phyloP scores from a whole-genome alignment of 1,140 invertebrate species.

The Cataglyphis hispanica region DNA sequence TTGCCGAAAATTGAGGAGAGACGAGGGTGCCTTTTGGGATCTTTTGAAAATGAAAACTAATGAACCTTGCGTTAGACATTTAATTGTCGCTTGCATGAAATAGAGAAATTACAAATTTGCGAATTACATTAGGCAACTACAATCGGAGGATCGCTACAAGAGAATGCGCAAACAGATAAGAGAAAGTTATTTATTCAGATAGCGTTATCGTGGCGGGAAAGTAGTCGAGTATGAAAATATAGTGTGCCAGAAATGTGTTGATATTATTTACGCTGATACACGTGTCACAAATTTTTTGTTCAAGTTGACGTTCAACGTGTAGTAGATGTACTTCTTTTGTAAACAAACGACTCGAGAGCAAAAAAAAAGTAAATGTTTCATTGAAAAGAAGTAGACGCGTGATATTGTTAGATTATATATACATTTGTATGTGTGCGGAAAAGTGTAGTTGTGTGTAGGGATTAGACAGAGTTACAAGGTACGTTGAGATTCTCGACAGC shows the following conservation, averaged over 20 bases:
- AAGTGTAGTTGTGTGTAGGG: neutral
- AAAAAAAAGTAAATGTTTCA: slow-evolving; percentile 20
- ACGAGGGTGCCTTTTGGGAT: neutral
- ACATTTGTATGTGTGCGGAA: neutral
- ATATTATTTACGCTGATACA: neutral
- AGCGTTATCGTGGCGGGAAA: slow-evolving; percentile 2
- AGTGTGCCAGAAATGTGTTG: neutral
- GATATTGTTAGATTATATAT: neutral
- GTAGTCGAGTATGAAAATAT: slow-evolving; percentile 6
- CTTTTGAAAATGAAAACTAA: slow-evolving; percentile 4
- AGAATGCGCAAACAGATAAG: neutral
- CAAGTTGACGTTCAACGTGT: neutral
- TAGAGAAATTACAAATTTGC: neutral
- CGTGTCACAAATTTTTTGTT: neutral
- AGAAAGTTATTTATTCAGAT: neutral
- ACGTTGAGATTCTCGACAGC: neutral
- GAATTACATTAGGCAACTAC: neutral
- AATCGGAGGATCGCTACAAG: neutral
- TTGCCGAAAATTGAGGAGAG: neutral
- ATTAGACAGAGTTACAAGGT: neutral
- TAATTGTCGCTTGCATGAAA: neutral
- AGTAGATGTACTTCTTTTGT: neutral
- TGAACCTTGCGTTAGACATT: neutral
- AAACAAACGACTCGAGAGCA: neutral
- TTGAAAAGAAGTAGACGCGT: neutral